Percentiles rank a stretch among this genome's conserved stretches.
These are phyloP conservation scores for Hemithea aestivaria DNA, from an alignment of 2,888 invertebrate species.

Conservation along the genomic window DNA sequence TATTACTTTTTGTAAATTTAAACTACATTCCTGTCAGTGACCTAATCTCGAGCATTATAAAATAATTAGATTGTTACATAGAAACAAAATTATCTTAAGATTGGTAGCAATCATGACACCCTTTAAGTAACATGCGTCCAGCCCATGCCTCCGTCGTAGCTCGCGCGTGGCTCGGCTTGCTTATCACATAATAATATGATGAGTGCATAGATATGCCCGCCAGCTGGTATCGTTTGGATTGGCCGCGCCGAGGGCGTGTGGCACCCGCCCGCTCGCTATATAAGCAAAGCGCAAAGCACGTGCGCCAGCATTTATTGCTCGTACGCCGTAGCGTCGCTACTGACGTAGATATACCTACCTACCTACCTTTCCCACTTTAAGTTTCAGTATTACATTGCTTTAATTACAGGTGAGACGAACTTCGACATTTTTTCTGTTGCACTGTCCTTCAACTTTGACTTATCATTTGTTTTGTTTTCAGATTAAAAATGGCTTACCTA, in stretches of 20 bases:
- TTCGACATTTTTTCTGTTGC: not conserved
- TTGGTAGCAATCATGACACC: constrained; percentile 28
- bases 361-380: constrained; percentile 4
- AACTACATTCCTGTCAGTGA: too few species aligned
- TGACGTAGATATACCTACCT: constrained; percentile 18
- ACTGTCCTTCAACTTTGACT: constrained; percentile 3
- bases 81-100: constrained; percentile 5
- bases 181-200: constrained; percentile 43
- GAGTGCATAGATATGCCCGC: constrained; percentile 33
- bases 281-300: constrained; percentile 19
- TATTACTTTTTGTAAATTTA: too few species aligned
- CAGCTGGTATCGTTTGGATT: constrained; percentile 55
- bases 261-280: constrained; percentile 44
- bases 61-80: too few species aligned
- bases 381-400: constrained; percentile 24
- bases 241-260: constrained; percentile 65
- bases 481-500: constrained; percentile 68
- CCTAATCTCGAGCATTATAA: too few species aligned
- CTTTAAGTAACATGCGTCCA: constrained; percentile 62
- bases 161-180: constrained; percentile 57
- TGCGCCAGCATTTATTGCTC: constrained; percentile 29
- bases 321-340: constrained; percentile 20
- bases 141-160: constrained; percentile 28
- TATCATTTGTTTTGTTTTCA: constrained; percentile 29
- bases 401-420: constrained; percentile 12